Evolutionary conservation across 2,113 vertebrate species (phyloP), one percentile per base, ranked within the genome.

Genomic region (Onychorhynchus coronatus): DNA sequence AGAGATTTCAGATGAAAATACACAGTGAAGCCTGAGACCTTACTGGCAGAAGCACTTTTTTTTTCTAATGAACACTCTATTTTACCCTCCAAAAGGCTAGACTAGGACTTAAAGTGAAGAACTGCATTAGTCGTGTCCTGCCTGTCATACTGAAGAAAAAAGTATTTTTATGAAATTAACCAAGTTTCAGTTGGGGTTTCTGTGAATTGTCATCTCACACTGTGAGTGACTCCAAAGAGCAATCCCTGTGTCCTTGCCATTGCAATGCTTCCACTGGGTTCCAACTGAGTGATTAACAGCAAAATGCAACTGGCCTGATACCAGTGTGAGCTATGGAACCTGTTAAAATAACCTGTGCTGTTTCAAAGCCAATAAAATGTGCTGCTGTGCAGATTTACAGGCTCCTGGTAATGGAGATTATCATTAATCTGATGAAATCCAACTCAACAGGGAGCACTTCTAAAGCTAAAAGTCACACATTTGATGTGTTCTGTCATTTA

Each of bases 21-120:
- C 1, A 25, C 16, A 22, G 22, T 3, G 16, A 52, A 39, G 12
- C 33, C 47, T 3, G 15, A 87, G 55, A n/a, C 1, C 7, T 2
- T 27, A 10, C 11, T 70, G 37, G 62, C n/a, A 75, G 47, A 49
- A 72, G 10, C 27, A 8, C 31, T 18, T 22, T 22, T 20, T 9
- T 39, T 41, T 39, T 37, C 31, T 22, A 3, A 18, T 33, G 30
- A 52, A 63, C 19, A 39, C 11, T 47, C 1, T 33, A 5, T 89
- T 83, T 92, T 78, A 8, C 30, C 30, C 24, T 71, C 79, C 62
- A 59, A 27, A 66, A 63, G 5, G 11, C 23, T 35, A 20, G 44
- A 8, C 33, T 41, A 5, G 25, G 35, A 39, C 37, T 59, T 44
- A 52, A 33, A 46, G 31, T 33, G 72, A 79, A 52, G 59, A 31